Conservation (phyloP, 2,113 vertebrate genomes). For the Parotia lawesii region DNA sequence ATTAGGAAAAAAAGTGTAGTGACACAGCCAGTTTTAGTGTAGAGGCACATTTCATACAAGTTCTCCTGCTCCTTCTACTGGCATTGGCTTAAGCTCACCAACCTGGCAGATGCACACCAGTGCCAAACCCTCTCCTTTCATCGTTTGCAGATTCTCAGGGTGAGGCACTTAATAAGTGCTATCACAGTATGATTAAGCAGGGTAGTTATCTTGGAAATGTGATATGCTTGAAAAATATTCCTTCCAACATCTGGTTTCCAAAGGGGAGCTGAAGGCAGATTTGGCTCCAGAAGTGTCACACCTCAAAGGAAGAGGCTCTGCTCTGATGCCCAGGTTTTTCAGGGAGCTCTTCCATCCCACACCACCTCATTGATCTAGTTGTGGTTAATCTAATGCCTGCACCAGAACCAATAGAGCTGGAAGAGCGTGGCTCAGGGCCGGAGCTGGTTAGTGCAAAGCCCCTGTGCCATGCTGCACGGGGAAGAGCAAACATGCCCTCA, state of each 20-base stretch:
- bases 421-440: fast-evolving
- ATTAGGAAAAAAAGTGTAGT: neutral
- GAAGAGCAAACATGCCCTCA: neutral
- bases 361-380: neutral
- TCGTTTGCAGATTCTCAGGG: neutral
- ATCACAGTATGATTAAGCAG: neutral
- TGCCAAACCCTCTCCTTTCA: neutral
- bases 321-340: neutral
- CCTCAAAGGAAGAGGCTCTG: neutral
- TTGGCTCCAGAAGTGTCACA: neutral
- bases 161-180: neutral
- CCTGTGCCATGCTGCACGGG: neutral
- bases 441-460: neutral
- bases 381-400: fast-evolving
- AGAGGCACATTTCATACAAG: neutral
- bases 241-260: neutral
- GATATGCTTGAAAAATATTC: neutral
- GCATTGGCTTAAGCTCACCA: neutral
- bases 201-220: neutral
- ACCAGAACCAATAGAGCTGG: neutral
- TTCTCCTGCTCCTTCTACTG: neutral
- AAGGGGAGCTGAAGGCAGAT: neutral
- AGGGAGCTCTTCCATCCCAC: neutral
- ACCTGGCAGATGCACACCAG: neutral
- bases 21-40: fast-evolving